Conservation (phyloP, 2,888 invertebrate genomes). For the Limnephilus auricula region DNA sequence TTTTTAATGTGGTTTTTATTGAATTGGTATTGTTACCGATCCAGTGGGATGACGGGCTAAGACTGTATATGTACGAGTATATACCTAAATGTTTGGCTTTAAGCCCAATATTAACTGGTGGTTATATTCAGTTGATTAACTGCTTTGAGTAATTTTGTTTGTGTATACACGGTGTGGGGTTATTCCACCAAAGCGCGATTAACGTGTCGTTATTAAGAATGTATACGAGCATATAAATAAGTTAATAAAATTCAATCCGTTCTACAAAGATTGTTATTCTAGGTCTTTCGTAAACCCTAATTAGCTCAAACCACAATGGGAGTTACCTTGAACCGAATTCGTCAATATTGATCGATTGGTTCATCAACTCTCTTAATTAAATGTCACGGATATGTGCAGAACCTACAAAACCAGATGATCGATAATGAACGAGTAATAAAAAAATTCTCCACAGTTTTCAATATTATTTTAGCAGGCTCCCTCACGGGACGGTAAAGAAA, state of each 20-base stretch:
- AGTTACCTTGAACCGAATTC: neutral
- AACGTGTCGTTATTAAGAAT: neutral
- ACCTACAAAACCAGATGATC: neutral
- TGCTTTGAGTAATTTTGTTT: neutral
- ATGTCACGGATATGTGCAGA: too few species aligned
- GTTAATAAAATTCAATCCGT: neutral
- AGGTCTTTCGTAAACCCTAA: neutral
- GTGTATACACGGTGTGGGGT: too few species aligned
- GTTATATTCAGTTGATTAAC: neutral
- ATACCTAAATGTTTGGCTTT: too few species aligned
- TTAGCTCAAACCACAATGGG: neutral
- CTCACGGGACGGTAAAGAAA: too few species aligned
- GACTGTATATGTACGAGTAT: too few species aligned
- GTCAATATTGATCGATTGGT: neutral
- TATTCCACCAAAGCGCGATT: too few species aligned
- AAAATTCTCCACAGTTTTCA: neutral
- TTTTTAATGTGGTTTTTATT: too few species aligned
- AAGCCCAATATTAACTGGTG: neutral
- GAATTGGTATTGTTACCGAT: too few species aligned
- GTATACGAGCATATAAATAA: neutral
- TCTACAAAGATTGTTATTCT: neutral
- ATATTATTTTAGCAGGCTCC: too few species aligned
- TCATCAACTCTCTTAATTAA: neutral
- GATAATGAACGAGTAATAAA: neutral
- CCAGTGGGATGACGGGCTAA: too few species aligned